Conservation (phyloP, 2,797 vertebrate species). For the Ataeniobius toweri region DNA sequence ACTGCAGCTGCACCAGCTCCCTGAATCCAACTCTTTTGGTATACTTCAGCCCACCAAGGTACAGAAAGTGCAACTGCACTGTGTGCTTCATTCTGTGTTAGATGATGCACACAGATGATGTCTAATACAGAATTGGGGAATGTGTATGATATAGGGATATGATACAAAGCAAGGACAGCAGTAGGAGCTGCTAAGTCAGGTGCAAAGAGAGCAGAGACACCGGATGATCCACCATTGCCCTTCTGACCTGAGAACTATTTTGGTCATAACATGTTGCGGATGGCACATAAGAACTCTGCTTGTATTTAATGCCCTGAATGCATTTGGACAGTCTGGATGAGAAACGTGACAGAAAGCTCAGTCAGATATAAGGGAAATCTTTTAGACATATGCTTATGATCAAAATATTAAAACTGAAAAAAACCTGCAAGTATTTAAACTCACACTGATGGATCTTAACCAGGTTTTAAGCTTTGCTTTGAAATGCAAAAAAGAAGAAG, state of each 20-base stretch:
- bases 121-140: not conserved
- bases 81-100: not conserved
- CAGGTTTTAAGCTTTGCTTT: no score
- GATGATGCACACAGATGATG: no score
- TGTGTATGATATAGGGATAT: not conserved
- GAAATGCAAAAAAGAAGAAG: no score
- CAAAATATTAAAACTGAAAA: no score
- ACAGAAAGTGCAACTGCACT: slow-evolving; percentile 14
- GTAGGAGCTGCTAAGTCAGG: not conserved
- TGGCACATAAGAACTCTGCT: not conserved
- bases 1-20: slow-evolving; percentile 87
- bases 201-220: not conserved
- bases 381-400: no score
- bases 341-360: no score
- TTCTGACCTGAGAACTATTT: not conserved
- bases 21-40: slow-evolving; percentile 86
- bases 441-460: no score
- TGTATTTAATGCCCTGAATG: no score
- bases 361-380: no score
- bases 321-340: not conserved
- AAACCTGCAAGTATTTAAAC: no score
- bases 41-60: slow-evolving; percentile 87
- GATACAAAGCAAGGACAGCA: no score
- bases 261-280: not conserved
- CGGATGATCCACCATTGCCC: not conserved